Base-by-base conservation (phyloP, 2,888 invertebrate genomes). In the Tuta absoluta region DNA sequence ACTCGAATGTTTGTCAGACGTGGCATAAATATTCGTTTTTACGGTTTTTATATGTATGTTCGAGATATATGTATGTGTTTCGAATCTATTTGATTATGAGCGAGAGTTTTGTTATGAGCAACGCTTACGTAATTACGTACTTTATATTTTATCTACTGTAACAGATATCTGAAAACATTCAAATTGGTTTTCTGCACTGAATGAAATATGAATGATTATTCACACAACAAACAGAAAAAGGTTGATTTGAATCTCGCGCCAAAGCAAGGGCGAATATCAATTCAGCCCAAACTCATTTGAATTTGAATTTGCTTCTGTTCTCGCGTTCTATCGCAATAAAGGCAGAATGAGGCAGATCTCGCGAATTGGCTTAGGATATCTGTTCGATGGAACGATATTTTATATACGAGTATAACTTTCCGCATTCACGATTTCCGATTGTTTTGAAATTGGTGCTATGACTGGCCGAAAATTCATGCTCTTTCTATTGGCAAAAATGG, bases 401-500 rank as follows among this genome's bases (percentile, higher is more conserved):
- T 45, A 17, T 45, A 45, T 17, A n/a, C 45, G 45, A 17, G 17
- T 45, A 45, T 17, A 45, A 17, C 12, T 14, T 41, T 19, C 17
- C 21, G 5, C 2, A 11, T 21, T 51, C 19, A 10, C 11, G 1
- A n/a, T 17, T 45, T 45, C 3, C 10, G 51, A 51, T 51, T 49
- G 49, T 17, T 51, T 51, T 11, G 4, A 23, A 51, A 51, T 23
- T 23, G 51, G 19, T 19, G 51, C 23, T 51, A 19, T 51, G 51
- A 51, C 51, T 23, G 51, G 51, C 51, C 49, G 51, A 12, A 19
- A 19, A 49, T 49, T 49, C 49, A 49, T 49, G 49, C 19, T 49
- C 49, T n/a, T n/a, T n/a, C n/a, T 17, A 21, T 49, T 49, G 17
- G 7, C 41, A 14, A 45, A 45, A 45, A 45, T 17, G 17, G n/a